Conservation (phyloP, 2,888 invertebrate genomes). For the Lathronympha strigana region DNA sequence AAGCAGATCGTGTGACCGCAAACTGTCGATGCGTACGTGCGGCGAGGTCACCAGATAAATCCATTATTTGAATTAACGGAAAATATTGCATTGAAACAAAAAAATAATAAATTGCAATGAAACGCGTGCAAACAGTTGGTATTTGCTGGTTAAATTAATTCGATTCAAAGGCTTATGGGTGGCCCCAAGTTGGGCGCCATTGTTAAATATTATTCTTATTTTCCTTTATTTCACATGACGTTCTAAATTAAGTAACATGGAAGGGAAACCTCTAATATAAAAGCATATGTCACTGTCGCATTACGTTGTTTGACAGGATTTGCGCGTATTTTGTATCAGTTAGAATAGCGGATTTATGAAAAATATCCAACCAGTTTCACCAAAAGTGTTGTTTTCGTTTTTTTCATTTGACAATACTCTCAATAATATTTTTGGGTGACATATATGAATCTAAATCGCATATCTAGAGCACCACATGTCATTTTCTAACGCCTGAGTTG, state of each 20-base stretch:
- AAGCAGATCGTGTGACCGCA: constrained; percentile 19
- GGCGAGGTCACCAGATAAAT: constrained; percentile 6
- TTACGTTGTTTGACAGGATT: background rate
- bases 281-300: background rate
- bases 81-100: constrained; percentile 7
- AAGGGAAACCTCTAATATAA: background rate
- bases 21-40: constrained; percentile 4
- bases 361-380: too few relatives aligned
- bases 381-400: too few relatives aligned
- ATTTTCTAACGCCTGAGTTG: too few relatives aligned
- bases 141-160: background rate
- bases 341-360: too few relatives aligned
- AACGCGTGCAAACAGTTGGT: background rate
- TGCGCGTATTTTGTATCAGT: too few relatives aligned
- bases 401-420: too few relatives aligned
- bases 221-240: background rate
- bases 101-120: background rate
- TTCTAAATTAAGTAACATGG: background rate
- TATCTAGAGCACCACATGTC: too few relatives aligned
- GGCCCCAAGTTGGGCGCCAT: constrained; percentile 17
- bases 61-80: constrained; percentile 17
- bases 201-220: background rate
- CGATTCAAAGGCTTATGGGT: background rate
- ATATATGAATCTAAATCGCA: too few relatives aligned
- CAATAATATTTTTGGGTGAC: too few relatives aligned